Conservation (phyloP, 2,888 invertebrate species). For the Cheiracanthium punctorium region DNA sequence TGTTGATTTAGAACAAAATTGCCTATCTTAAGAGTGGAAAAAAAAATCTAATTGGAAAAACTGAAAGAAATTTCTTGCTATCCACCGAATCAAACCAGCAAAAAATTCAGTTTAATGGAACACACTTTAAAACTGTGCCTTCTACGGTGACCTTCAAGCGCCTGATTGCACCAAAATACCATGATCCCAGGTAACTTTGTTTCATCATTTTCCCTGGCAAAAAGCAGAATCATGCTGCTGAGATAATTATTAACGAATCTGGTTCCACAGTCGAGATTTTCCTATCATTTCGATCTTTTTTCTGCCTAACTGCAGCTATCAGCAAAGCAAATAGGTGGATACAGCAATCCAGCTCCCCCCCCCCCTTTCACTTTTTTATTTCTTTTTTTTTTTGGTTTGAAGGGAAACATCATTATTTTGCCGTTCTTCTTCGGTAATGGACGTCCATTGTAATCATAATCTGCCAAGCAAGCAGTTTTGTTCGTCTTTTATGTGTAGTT, state of each 20-base stretch:
- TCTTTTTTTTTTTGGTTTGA: background rate
- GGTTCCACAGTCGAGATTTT: background rate
- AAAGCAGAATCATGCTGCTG: background rate
- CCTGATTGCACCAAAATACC: too few species aligned
- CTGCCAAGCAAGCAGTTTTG: constrained; percentile 4
- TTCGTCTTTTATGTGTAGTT: background rate
- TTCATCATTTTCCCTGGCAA: too few species aligned
- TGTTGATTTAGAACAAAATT: too few species aligned
- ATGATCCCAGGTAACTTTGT: too few species aligned
- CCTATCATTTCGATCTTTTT: background rate
- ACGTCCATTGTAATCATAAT: background rate
- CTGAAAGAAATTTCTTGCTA: too few species aligned
- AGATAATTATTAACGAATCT: background rate
- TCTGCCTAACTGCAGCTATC: background rate
- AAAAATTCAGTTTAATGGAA: too few species aligned
- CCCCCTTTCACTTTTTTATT: background rate
- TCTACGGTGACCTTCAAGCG: too few species aligned
- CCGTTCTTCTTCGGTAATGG: constrained; percentile 7
- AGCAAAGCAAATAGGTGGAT: constrained; percentile 1
- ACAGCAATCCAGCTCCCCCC: background rate
- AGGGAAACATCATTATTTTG: background rate
- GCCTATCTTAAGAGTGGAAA: too few species aligned
- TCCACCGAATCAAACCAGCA: too few species aligned
- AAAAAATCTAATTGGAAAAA: too few species aligned
- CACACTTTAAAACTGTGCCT: too few species aligned